Evolutionary conservation across 2,888 invertebrate genomes (phyloP).

Genomic region (Helobdella robusta): DNA sequence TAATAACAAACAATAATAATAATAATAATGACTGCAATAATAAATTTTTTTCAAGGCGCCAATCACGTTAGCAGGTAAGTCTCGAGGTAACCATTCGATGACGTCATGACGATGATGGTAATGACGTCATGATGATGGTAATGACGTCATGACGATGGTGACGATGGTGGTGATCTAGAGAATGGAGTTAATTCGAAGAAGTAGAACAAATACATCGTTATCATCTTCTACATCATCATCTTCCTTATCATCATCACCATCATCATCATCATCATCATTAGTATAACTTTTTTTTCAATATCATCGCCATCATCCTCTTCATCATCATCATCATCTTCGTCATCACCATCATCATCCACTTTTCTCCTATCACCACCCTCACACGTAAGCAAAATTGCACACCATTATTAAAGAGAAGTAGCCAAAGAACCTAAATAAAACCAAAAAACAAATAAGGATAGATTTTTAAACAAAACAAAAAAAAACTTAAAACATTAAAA

Average conservation of each 20-base stretch:
- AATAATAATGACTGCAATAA: too few relatives aligned
- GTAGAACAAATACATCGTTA: not conserved
- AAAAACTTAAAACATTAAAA: not conserved
- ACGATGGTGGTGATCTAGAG: conserved; percentile 1
- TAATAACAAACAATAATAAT: too few relatives aligned
- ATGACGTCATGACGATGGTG: too few relatives aligned
- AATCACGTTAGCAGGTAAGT: too few relatives aligned
- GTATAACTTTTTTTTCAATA: too few relatives aligned
- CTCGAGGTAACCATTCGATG: too few relatives aligned
- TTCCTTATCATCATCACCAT: not conserved
- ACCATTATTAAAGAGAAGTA: too few relatives aligned
- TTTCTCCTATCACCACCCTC: not conserved
- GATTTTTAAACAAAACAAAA: not conserved
- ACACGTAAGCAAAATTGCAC: not conserved
- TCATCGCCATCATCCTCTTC: conserved; percentile 19
- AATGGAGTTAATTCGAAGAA: not conserved
- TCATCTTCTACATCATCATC: conserved; percentile 1
- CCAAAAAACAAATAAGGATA: too few relatives aligned
- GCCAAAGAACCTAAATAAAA: too few relatives aligned
- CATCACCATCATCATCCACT: conserved; percentile 6
- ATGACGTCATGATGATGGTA: not conserved
- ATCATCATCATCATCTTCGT: conserved; percentile 18
- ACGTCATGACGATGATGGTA: not conserved
- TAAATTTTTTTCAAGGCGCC: too few relatives aligned
- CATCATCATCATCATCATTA: not conserved